Conservation (phyloP, 2,797 vertebrate species). For the Onychomys torridus region DNA sequence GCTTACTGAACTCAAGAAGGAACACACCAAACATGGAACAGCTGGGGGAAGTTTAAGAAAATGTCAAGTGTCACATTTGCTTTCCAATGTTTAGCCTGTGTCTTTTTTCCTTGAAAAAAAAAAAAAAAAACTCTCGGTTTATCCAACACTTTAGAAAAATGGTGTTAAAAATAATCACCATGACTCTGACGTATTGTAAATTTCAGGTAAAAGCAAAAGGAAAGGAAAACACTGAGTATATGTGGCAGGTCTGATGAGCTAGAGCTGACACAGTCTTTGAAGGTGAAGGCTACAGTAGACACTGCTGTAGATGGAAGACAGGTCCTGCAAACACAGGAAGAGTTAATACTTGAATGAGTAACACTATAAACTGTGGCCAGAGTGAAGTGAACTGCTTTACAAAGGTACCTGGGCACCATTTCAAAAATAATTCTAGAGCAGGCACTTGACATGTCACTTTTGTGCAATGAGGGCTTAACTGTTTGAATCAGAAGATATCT, state of each 20-base stretch:
- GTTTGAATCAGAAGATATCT: not conserved
- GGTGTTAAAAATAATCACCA: not conserved
- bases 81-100: not conserved
- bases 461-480: not conserved
- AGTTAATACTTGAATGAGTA: not conserved
- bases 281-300: accelerated
- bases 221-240: not conserved
- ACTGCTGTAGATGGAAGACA: not conserved
- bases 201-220: not conserved
- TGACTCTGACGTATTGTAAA: not conserved
- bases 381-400: not conserved
- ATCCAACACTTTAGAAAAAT: not conserved
- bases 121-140: not conserved
- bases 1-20: not conserved
- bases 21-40: not conserved
- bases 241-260: not conserved
- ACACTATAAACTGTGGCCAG: accelerated
- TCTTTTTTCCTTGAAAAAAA: not conserved
- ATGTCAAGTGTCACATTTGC: not conserved
- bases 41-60: not conserved
- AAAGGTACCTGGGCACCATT: not conserved
- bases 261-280: not conserved
- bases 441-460: not conserved
- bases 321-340: not conserved
- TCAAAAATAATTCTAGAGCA: not conserved